Evolutionary conservation across 2,888 invertebrate genomes (phyloP), one percentile per base, ranked within the genome.

Genomic region (Chorisops tibialis): DNA sequence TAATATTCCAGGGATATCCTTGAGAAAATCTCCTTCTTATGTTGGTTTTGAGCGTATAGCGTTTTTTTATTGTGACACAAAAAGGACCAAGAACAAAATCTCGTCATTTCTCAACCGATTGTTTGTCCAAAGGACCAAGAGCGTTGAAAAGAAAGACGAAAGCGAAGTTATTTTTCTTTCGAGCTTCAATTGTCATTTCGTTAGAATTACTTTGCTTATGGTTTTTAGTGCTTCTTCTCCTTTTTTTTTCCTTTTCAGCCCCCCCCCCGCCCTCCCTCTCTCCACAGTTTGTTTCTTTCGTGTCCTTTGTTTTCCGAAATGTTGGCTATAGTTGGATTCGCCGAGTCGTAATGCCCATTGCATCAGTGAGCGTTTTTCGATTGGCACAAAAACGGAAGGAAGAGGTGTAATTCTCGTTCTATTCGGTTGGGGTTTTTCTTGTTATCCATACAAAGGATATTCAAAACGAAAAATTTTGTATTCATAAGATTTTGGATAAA

Each of bases 171-270:
- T 49, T 49, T 49, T 21, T 49, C 47, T 49, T 49, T n/a, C 49
- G 24, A 24, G 49, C 49, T 49, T 49, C 49, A 49, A 49, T 49
- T 49, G 49, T 49, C 49, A 49, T 49, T 49, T 49, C 49, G 22
- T 49, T 49, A 49, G 49, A 49, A 49, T 49, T 49, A 49, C 49
- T 49, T 24, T 24, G 49, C 49, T 49, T 49, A 49, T 49, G 49
- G 49, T 22, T 49, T 49, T 49, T 49, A 49, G 49, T 22, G 49
- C 49, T 49, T 49, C 24, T 49, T 49, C n/a, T 22, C 18, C 21
- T 47, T 47, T 6, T 9, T n/a, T 47, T 5, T 19, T 47, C 21
- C 21, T 47, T 47, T 47, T 47, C 21, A 6, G 6, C 19, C 47
- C 7, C 19, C 21, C n/a, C 18, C 21, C n/a, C 16, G n/a, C n/a